A percentile compares a stretch with the other conserved stretches of the same genome.
Evolutionary conservation across 2,113 vertebrate species (phyloP).

Genomic region (Phalacrocorax aristotelis): DNA sequence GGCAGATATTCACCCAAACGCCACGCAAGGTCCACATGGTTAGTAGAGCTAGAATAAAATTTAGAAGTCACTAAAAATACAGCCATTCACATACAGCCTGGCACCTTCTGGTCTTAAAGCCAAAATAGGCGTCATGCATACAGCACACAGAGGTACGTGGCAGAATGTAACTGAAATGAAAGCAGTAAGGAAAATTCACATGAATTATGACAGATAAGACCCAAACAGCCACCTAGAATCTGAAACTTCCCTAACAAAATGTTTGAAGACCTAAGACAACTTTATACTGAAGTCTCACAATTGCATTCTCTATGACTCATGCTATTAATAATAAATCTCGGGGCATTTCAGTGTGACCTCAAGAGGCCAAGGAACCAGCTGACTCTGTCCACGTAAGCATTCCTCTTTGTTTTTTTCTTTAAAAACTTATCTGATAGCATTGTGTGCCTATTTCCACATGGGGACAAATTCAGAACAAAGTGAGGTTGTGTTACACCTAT

Average conservation of each 20-base stretch:
- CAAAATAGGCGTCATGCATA: background rate
- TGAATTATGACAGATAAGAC: background rate
- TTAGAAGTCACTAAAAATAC: background rate
- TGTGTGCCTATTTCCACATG: background rate
- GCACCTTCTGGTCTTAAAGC: background rate
- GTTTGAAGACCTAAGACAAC: background rate
- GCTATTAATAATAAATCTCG: background rate
- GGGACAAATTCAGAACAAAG: background rate
- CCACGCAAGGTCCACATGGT: background rate
- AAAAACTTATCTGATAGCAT: background rate
- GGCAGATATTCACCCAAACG: background rate
- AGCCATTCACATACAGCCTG: background rate
- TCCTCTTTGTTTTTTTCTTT: background rate
- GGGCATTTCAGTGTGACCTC: background rate
- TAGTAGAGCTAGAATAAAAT: background rate
- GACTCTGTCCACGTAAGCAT: background rate
- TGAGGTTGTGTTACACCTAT: background rate
- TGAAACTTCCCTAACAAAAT: background rate
- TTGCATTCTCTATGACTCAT: background rate
- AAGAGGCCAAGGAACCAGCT: background rate
- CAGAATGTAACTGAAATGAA: background rate
- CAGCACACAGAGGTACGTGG: accelerated
- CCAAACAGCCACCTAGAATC: background rate
- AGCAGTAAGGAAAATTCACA: background rate
- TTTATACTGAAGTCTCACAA: background rate